phyloP scores from a whole-genome alignment of 2,797 vertebrate genomes.

The Clarias platycephalus region DNA sequence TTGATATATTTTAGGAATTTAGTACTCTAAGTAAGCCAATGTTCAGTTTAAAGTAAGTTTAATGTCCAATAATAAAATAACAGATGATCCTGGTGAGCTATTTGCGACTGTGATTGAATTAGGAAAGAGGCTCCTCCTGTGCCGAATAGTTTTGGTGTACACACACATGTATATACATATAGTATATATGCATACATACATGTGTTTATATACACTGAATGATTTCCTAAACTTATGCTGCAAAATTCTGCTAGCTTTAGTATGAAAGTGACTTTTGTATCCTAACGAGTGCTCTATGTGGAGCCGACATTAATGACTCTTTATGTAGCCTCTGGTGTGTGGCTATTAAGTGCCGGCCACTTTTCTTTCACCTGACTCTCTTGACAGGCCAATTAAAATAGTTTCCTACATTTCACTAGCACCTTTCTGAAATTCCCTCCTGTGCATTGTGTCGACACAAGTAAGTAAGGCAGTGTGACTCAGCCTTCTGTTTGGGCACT shows the following conservation, averaged over 20 bases:
- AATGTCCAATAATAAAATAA: too few species aligned
- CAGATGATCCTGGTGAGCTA: too few species aligned
- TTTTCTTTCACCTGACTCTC: neutral
- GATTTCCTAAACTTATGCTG: neutral
- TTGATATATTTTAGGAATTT: too few species aligned
- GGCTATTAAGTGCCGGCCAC: neutral
- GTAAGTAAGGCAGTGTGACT: neutral
- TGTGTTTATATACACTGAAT: neutral
- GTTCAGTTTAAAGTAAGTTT: too few species aligned
- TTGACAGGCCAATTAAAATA: conserved; percentile 55
- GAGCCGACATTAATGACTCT: neutral
- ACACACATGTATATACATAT: too few species aligned
- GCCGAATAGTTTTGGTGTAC: too few species aligned
- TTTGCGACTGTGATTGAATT: too few species aligned
- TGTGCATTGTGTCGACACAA: neutral
- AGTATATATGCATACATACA: too few species aligned
- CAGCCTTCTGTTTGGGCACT: neutral
- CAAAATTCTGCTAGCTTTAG: too few species aligned
- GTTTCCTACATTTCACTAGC: conserved; percentile 50
- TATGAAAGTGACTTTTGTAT: neutral
- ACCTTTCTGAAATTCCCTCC: neutral
- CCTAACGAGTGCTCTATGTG: neutral
- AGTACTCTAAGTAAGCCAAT: too few species aligned
- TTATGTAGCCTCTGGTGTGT: neutral
- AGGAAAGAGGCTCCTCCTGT: too few species aligned